Percentiles rank a stretch among this genome's conserved stretches.
These are phyloP conservation scores for Polyommatus iphigenia DNA, from an alignment of 2,888 invertebrate species.

Conservation along the genomic window DNA sequence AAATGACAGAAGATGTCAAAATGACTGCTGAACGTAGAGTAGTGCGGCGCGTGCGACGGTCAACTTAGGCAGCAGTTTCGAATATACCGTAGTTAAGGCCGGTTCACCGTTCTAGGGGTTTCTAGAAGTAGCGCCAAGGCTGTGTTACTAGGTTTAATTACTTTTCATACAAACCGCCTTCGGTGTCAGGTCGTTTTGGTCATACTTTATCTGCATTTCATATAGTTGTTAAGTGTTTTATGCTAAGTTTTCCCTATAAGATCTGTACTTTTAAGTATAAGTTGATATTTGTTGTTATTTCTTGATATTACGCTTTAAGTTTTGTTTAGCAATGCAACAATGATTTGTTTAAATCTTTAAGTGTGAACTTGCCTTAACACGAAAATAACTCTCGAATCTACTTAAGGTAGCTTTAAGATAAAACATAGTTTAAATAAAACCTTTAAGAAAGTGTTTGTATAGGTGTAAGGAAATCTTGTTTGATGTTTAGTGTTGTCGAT, in stretches of 20 bases:
- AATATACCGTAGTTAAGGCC: background rate
- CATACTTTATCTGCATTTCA: background rate
- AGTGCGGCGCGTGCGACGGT: constrained; percentile 14
- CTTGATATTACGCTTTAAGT: background rate
- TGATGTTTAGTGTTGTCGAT: background rate
- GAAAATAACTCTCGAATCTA: background rate
- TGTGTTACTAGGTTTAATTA: constrained; percentile 6
- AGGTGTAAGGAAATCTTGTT: background rate
- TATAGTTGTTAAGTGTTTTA: background rate
- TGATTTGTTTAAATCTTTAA: background rate
- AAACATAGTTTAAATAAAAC: background rate
- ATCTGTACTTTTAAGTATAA: background rate
- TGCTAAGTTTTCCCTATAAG: background rate
- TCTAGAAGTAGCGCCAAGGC: background rate
- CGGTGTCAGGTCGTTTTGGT: background rate
- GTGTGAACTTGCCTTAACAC: constrained; percentile 22
- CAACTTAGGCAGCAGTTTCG: constrained; percentile 23
- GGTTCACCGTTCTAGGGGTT: background rate
- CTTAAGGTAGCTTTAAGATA: background rate
- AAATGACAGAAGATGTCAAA: background rate
- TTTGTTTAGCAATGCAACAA: background rate
- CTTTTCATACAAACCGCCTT: background rate
- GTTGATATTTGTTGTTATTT: background rate
- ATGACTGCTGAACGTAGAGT: background rate
- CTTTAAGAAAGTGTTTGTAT: background rate